phyloP scores from a whole-genome alignment of 2,797 vertebrate species.

The Limnodromus scolopaceus region DNA sequence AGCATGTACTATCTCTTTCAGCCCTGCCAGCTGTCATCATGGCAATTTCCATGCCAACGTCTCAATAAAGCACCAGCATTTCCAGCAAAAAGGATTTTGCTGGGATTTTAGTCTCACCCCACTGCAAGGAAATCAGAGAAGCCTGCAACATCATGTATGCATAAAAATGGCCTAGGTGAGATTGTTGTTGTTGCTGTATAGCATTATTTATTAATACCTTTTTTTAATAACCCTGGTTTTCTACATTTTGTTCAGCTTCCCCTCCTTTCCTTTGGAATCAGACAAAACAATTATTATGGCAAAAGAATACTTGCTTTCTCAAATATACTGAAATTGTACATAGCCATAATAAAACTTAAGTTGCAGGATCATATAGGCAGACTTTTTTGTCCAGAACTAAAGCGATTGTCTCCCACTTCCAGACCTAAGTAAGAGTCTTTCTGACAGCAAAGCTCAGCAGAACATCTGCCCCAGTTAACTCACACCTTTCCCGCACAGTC shows the following conservation, averaged over 20 bases:
- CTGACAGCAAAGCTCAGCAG: slow-evolving; percentile 20
- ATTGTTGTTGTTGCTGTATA: background rate
- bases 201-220: background rate
- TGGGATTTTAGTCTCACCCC: background rate
- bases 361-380: background rate
- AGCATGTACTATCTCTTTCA: slow-evolving; percentile 60
- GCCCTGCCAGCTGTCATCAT: slow-evolving; percentile 54
- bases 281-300: background rate
- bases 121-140: background rate
- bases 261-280: background rate
- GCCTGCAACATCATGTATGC: background rate
- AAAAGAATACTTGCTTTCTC: background rate
- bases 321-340: background rate
- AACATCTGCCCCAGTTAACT: background rate
- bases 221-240: background rate
- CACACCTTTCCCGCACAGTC: background rate
- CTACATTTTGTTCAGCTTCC: background rate
- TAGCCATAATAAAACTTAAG: background rate
- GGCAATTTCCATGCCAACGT: slow-evolving; percentile 46
- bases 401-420: background rate
- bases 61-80: slow-evolving; percentile 4
- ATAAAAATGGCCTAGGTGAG: background rate
- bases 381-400: background rate
- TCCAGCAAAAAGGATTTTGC: slow-evolving; percentile 12
- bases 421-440: background rate